Conservation (phyloP, 2,797 vertebrate species). For the Hoplostethus mediterraneus region DNA sequence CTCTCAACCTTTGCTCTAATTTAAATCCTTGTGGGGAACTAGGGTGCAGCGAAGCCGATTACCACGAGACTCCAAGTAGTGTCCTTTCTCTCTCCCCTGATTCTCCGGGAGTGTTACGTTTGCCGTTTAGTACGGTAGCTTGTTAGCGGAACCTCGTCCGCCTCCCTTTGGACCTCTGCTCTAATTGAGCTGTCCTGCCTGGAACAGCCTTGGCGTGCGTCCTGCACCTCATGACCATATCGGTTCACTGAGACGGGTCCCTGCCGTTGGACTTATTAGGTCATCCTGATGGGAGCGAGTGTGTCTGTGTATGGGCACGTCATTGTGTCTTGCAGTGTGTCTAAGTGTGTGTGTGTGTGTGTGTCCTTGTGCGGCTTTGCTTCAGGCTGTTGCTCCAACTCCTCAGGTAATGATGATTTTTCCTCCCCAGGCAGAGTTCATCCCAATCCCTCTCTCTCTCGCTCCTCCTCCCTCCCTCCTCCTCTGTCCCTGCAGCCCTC, state of each 20-base stretch:
- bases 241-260: slow-evolving; percentile 45
- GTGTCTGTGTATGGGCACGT: slow-evolving; percentile 30
- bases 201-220: slow-evolving; percentile 51
- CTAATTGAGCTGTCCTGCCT: slow-evolving; percentile 49
- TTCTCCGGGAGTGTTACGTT: slow-evolving; percentile 7
- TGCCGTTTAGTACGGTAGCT: slow-evolving; percentile 6
- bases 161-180: slow-evolving; percentile 32
- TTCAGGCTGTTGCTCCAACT: slow-evolving; percentile 54
- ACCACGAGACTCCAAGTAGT: not conserved
- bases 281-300: slow-evolving; percentile 66
- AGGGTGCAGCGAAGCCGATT: slow-evolving; percentile 7
- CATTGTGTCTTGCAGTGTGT: slow-evolving; percentile 24
- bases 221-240: slow-evolving; percentile 70
- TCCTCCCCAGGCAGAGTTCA: not conserved
- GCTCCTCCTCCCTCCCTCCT: not conserved
- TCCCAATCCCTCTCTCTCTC: not conserved
- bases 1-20: slow-evolving; percentile 17
- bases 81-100: not conserved
- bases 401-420: slow-evolving; percentile 53
- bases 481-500: not conserved
- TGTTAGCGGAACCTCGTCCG: slow-evolving; percentile 19
- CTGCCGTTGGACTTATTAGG: slow-evolving; percentile 75
- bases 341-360: slow-evolving; percentile 25
- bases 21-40: not conserved
- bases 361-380: slow-evolving; percentile 49